phyloP scores from a whole-genome alignment of 1,140 invertebrate genomes.

The Cydia amplana region DNA sequence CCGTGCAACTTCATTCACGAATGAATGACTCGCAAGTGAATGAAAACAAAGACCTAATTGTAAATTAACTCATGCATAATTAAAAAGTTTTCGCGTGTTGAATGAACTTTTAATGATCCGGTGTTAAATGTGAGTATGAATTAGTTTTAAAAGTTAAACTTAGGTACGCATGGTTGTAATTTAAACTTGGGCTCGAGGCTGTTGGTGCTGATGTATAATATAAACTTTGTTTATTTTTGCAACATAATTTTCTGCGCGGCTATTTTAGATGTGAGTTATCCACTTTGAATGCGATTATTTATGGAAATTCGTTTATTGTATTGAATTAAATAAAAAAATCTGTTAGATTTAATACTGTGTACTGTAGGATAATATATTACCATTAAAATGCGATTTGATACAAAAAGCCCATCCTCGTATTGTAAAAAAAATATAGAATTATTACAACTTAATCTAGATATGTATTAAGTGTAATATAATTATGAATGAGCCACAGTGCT shows the following conservation, averaged over 20 bases:
- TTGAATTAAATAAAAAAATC: too few relatives aligned
- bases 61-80: constrained; percentile 12
- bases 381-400: too few relatives aligned
- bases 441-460: too few relatives aligned
- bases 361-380: too few relatives aligned
- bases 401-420: too few relatives aligned
- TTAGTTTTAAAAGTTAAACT: constrained; percentile 26
- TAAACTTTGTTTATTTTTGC: constrained; percentile 25
- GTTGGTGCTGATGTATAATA: constrained; percentile 13
- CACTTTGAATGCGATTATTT: not conserved
- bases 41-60: constrained; percentile 24
- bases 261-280: not conserved
- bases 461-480: too few relatives aligned
- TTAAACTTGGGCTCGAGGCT: constrained; percentile 17
- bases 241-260: not conserved
- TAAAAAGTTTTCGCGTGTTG: constrained; percentile 16
- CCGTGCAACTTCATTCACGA: constrained; percentile 29
- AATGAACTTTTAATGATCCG: constrained; percentile 24
- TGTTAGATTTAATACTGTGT: too few relatives aligned
- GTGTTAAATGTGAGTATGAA: constrained; percentile 27
- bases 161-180: constrained; percentile 22
- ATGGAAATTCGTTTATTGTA: not conserved
- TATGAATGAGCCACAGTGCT: too few relatives aligned
- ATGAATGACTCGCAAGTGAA: constrained; percentile 30
- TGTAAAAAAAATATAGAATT: too few relatives aligned